Conservation (phyloP, 2,113 vertebrate genomes). For the Candoia aspera region DNA sequence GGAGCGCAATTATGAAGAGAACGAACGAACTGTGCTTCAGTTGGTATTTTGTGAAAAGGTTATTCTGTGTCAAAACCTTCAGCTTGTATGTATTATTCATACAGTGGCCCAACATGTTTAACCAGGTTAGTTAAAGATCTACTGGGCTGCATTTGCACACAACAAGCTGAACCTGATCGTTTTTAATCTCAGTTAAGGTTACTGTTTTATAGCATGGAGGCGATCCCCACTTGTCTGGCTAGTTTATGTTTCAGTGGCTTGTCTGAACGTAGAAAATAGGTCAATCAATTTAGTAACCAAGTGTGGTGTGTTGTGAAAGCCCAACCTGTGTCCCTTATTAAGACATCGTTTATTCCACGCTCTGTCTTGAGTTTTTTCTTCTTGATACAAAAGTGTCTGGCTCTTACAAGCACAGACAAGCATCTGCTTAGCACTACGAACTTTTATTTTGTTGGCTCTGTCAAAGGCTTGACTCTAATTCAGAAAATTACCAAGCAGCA, state of each 20-base stretch:
- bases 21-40: neutral
- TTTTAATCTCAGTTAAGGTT: neutral
- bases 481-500: slow-evolving; percentile 50
- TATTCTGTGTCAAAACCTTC: neutral
- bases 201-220: neutral
- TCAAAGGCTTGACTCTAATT: slow-evolving; percentile 53
- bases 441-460: slow-evolving; percentile 49
- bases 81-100: neutral
- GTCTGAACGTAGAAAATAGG: neutral
- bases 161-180: neutral
- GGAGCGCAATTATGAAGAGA: neutral
- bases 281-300: neutral
- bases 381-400: slow-evolving; percentile 9
- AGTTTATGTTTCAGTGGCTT: neutral
- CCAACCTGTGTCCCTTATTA: neutral
- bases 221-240: neutral
- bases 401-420: slow-evolving; percentile 59
- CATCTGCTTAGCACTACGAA: slow-evolving; percentile 21
- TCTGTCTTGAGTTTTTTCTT: neutral
- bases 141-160: neutral
- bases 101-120: neutral
- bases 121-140: neutral
- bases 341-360: neutral
- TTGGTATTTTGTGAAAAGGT: neutral
- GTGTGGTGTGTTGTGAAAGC: neutral